These are phyloP conservation scores for Caenorhabditis imperialis DNA, from an alignment of 2,888 invertebrate species.

Conservation along the genomic window DNA sequence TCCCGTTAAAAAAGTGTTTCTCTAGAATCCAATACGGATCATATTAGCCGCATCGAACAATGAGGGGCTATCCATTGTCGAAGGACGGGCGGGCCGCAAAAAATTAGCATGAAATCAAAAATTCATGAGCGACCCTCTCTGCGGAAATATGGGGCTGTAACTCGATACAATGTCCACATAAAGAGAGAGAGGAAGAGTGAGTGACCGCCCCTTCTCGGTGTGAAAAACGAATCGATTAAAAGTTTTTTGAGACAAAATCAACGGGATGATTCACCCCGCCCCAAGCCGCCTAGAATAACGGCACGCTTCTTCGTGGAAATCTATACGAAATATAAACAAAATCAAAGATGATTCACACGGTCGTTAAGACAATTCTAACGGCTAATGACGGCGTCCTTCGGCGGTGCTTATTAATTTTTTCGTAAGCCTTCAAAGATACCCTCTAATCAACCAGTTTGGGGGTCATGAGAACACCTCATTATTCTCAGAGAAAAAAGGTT, in stretches of 20 bases:
- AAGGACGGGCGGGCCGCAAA: slow-evolving; percentile 3
- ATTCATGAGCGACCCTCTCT: slow-evolving; percentile 33
- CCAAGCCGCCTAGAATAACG: too few relatives aligned
- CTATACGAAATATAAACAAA: slow-evolving; percentile 3
- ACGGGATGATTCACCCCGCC: slow-evolving; percentile 9
- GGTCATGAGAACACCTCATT: slow-evolving; percentile 25
- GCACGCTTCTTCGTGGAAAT: slow-evolving; percentile 4
- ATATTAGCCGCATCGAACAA: not conserved
- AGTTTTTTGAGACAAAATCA: not conserved
- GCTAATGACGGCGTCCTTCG: slow-evolving; percentile 36
- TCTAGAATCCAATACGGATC: slow-evolving; percentile 1
- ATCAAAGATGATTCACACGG: not conserved
- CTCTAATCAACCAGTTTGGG: slow-evolving; percentile 32
- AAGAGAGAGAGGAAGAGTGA: not conserved
- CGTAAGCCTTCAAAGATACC: too few relatives aligned
- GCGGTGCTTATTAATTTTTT: slow-evolving; percentile 48
- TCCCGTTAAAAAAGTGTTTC: too few relatives aligned
- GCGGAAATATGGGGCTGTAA: slow-evolving; percentile 22
- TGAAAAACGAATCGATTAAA: too few relatives aligned
- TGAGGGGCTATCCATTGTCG: too few relatives aligned
- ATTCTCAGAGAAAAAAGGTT: too few relatives aligned
- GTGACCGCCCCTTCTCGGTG: too few relatives aligned
- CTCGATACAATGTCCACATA: slow-evolving; percentile 51
- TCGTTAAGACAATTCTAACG: not conserved
- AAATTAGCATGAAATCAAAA: slow-evolving; percentile 58